A percentile compares a stretch with the other conserved stretches of the same genome.
Conservation (phyloP, 1,140 invertebrate species). For the Drosophila sturtevanti region DNA sequence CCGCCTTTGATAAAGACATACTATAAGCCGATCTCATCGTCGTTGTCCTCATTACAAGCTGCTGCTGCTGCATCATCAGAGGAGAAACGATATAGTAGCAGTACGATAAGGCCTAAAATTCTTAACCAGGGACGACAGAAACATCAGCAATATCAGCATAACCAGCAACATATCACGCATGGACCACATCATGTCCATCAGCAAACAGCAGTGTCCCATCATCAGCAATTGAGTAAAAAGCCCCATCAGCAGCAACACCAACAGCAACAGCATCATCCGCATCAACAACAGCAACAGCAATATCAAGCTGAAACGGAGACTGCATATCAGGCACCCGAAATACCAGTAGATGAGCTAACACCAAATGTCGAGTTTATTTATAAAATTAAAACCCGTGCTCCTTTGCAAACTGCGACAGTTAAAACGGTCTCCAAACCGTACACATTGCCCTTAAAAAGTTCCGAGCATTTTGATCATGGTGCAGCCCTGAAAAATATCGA, state of each 20-base stretch:
- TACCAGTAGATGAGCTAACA: slow-evolving; percentile 48
- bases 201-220: background rate
- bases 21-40: slow-evolving; percentile 58
- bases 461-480: slow-evolving; percentile 74
- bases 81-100: slow-evolving; percentile 66
- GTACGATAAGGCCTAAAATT: slow-evolving; percentile 60
- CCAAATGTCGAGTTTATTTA: slow-evolving; percentile 81
- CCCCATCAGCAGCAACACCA: slow-evolving; percentile 20
- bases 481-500: slow-evolving; percentile 76
- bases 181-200: slow-evolving; percentile 10
- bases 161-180: slow-evolving; percentile 15
- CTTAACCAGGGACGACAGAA: slow-evolving; percentile 24
- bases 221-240: background rate
- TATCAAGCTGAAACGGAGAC: slow-evolving; percentile 71
- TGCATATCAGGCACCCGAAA: slow-evolving; percentile 65
- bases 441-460: slow-evolving; percentile 60
- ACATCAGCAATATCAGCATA: slow-evolving; percentile 21
- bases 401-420: slow-evolving; percentile 75
- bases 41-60: background rate
- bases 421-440: slow-evolving; percentile 79
- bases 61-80: slow-evolving; percentile 21
- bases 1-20: slow-evolving; percentile 60
- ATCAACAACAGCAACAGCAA: slow-evolving; percentile 30
- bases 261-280: slow-evolving; percentile 24
- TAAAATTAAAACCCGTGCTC: slow-evolving; percentile 77